A percentile compares a stretch with the other conserved stretches of the same genome.
phyloP scores from a whole-genome alignment of 2,113 vertebrate genomes.

The Uria lomvia region DNA sequence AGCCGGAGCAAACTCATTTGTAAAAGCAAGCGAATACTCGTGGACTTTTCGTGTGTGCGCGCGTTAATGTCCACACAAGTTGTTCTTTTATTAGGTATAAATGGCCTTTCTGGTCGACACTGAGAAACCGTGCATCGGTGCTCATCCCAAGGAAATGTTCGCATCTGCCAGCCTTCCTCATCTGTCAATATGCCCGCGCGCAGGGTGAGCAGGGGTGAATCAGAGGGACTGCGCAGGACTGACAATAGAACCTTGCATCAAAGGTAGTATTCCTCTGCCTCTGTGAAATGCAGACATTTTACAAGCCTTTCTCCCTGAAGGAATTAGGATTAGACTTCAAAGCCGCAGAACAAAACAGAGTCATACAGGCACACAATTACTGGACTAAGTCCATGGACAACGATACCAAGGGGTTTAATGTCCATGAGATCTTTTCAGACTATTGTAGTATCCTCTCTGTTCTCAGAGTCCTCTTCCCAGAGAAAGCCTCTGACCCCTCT shows the following conservation, averaged over 20 bases:
- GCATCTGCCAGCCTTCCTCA: not conserved
- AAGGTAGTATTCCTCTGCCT: constrained; percentile 13
- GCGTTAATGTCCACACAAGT: not conserved
- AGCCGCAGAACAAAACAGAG: constrained; percentile 47
- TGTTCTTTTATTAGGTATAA: not conserved
- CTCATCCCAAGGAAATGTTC: not conserved
- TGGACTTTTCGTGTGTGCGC: not conserved
- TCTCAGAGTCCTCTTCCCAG: not conserved
- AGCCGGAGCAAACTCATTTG: constrained; percentile 26
- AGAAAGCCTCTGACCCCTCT: not conserved
- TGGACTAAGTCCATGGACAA: constrained; percentile 48
- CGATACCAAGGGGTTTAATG: constrained; percentile 39
- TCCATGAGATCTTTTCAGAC: constrained; percentile 45
- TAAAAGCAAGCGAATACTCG: constrained; percentile 38
- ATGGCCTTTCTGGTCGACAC: constrained; percentile 3
- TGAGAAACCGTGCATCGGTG: not conserved
- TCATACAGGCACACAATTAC: constrained; percentile 34
- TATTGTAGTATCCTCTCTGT: not conserved
- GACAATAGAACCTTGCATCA: constrained; percentile 9
- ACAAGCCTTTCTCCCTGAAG: constrained; percentile 47
- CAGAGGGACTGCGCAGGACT: not conserved
- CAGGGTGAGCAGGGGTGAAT: not conserved
- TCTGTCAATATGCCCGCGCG: not conserved
- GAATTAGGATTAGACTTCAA: constrained; percentile 61
- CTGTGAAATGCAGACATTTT: constrained; percentile 12